Evolutionary conservation across 2,113 vertebrate species (phyloP).

Genomic region (Oceanodroma tethys): DNA sequence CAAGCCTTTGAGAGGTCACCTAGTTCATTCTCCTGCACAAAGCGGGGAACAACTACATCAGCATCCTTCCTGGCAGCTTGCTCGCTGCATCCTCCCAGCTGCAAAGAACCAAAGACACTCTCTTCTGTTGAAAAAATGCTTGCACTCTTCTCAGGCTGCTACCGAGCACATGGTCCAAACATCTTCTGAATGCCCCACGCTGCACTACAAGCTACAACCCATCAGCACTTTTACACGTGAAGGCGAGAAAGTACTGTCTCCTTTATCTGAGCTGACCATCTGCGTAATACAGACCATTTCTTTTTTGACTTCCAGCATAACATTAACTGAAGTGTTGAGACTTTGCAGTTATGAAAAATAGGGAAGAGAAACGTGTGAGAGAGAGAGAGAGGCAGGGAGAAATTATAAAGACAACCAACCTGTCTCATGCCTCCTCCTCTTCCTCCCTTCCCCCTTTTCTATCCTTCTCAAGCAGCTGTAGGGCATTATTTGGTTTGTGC

Average conservation of each 20-base stretch:
- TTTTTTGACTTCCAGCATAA: neutral
- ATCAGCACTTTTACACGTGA: neutral
- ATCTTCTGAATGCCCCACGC: neutral
- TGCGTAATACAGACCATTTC: neutral
- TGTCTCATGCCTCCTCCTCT: neutral
- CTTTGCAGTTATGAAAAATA: neutral
- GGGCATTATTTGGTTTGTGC: neutral
- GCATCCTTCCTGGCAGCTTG: neutral
- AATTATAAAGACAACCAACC: neutral
- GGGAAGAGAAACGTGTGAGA: neutral
- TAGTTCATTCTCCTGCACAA: neutral
- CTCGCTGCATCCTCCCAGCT: neutral
- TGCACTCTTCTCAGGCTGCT: neutral
- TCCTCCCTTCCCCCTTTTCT: neutral
- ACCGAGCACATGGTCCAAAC: neutral
- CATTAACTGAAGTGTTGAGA: neutral
- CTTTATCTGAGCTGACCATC: neutral
- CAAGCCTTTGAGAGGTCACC: neutral
- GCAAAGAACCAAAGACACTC: neutral
- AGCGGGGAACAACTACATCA: neutral
- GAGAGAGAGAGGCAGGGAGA: neutral
- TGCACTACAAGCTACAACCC: neutral
- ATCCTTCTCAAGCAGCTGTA: neutral
- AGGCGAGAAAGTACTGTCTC: neutral
- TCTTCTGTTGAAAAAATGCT: neutral